Conservation (phyloP, 2,888 invertebrate genomes). For the Cryptocephalus primarius region DNA sequence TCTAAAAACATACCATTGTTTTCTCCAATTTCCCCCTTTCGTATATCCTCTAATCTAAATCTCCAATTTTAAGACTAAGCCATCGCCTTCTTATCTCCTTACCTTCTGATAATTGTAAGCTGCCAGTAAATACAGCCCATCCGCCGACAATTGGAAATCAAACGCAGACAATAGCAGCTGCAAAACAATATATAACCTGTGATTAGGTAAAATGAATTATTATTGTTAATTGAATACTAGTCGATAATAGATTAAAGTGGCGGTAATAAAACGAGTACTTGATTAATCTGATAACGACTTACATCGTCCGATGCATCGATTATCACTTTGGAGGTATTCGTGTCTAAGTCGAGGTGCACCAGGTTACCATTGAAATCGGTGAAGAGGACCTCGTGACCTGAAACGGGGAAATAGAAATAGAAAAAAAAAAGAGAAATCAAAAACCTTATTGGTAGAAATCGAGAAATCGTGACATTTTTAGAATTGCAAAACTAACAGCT, state of each 20-base stretch:
- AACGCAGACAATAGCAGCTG: slow-evolving; percentile 36
- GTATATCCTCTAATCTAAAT: too few relatives aligned
- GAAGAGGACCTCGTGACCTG: slow-evolving; percentile 56
- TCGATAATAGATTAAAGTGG: too few relatives aligned
- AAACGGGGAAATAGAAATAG: slow-evolving; percentile 24
- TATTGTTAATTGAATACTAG: too few relatives aligned
- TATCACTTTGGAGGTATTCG: slow-evolving; percentile 14
- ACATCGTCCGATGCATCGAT: slow-evolving; percentile 19
- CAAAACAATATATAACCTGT: slow-evolving; percentile 10
- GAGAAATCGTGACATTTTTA: background rate
- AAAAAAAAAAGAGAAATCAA: background rate
- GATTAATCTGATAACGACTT: slow-evolving; percentile 5
- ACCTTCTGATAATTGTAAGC: slow-evolving; percentile 55
- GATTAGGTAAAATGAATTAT: too few relatives aligned
- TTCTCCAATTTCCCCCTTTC: too few relatives aligned
- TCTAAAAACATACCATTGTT: too few relatives aligned
- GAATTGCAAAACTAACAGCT: too few relatives aligned
- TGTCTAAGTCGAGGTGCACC: slow-evolving; percentile 41
- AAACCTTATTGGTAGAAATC: background rate
- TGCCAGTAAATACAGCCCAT: slow-evolving; percentile 51
- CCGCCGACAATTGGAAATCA: slow-evolving; percentile 52
- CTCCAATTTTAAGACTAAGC: too few relatives aligned
- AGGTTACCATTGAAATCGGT: slow-evolving; percentile 48
- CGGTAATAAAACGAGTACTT: too few relatives aligned
- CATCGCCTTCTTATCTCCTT: slow-evolving; percentile 9